A percentile compares a stretch with the other conserved stretches of the same genome.
Evolutionary conservation across 2,888 invertebrate species (phyloP).

Genomic region (Drosophila atroscutellata): DNA sequence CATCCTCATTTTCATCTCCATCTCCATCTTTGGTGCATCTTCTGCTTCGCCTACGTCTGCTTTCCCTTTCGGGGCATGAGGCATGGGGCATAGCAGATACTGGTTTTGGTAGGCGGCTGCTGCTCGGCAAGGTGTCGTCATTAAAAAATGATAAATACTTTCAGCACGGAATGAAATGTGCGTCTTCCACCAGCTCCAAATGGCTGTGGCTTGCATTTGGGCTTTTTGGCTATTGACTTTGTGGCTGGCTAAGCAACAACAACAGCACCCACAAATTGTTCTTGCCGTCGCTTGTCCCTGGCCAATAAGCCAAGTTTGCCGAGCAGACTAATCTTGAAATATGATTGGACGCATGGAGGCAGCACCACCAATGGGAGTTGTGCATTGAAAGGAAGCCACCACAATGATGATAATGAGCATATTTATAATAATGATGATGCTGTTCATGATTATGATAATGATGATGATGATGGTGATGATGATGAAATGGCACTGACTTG

Average conservation of each 20-base stretch:
- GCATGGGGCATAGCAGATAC: not conserved
- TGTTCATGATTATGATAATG: constrained; percentile 14
- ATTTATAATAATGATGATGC: constrained; percentile 5
- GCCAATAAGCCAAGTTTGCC: constrained; percentile 65
- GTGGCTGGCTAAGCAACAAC: constrained; percentile 2
- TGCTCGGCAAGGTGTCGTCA: constrained; percentile 62
- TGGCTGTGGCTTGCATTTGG: constrained; percentile 3
- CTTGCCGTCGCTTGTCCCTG: constrained; percentile 44
- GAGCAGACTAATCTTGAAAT: constrained; percentile 64
- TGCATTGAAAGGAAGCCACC: not conserved
- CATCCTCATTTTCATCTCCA: not conserved
- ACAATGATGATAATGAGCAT: not conserved
- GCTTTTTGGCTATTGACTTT: constrained; percentile 6
- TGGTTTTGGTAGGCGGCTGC: not conserved
- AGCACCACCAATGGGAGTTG: not conserved
- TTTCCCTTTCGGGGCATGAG: constrained; percentile 13
- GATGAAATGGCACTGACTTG: constrained; percentile 60
- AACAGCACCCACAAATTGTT: constrained; percentile 30
- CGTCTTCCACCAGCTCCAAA: constrained; percentile 28
- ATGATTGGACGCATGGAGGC: constrained; percentile 47
- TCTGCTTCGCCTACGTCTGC: not conserved
- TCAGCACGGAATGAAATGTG: constrained; percentile 58
- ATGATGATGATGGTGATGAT: constrained; percentile 23
- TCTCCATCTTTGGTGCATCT: constrained; percentile 1
- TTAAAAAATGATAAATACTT: constrained; percentile 74